Evolutionary conservation across 1,140 invertebrate genomes (phyloP).

Genomic region (Branchinecta lindahli): DNA sequence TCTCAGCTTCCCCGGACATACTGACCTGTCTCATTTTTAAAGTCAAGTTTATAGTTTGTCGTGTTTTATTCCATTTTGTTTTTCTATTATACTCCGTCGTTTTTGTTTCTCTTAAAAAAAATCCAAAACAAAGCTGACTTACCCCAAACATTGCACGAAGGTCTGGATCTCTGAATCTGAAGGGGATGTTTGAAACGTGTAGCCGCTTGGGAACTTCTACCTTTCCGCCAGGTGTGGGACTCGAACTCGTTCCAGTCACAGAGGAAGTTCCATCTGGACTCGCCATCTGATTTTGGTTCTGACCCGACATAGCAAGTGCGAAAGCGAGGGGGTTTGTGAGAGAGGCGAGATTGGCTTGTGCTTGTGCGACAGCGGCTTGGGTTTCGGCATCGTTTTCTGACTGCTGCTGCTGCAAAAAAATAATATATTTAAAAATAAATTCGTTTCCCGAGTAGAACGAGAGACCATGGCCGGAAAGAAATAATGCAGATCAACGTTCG

Average conservation of each 20-base stretch:
- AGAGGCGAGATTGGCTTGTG: neutral
- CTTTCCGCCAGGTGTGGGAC: neutral
- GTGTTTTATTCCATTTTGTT: too few relatives aligned
- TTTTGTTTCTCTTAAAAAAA: too few relatives aligned
- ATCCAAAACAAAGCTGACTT: constrained; percentile 17
- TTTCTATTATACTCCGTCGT: too few relatives aligned
- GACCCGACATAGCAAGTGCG: neutral
- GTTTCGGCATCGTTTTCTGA: neutral
- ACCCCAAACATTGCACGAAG: constrained; percentile 40
- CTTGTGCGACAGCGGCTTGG: constrained; percentile 4
- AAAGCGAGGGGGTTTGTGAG: neutral
- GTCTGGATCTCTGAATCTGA: constrained; percentile 42
- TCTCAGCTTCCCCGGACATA: too few relatives aligned
- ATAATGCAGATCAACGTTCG: too few relatives aligned
- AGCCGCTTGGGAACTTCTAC: constrained; percentile 23
- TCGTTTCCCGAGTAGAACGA: too few relatives aligned
- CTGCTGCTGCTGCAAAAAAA: neutral
- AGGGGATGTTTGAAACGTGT: constrained; percentile 43
- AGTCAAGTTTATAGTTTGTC: too few relatives aligned
- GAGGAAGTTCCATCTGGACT: neutral
- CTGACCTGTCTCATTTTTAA: too few relatives aligned
- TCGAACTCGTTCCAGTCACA: neutral
- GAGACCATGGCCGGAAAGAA: too few relatives aligned
- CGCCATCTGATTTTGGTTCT: neutral
- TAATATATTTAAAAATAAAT: neutral